A percentile compares a stretch with the other conserved stretches of the same genome.
phyloP scores from a whole-genome alignment of 2,888 invertebrate genomes.

The Dynastes hyllus region DNA sequence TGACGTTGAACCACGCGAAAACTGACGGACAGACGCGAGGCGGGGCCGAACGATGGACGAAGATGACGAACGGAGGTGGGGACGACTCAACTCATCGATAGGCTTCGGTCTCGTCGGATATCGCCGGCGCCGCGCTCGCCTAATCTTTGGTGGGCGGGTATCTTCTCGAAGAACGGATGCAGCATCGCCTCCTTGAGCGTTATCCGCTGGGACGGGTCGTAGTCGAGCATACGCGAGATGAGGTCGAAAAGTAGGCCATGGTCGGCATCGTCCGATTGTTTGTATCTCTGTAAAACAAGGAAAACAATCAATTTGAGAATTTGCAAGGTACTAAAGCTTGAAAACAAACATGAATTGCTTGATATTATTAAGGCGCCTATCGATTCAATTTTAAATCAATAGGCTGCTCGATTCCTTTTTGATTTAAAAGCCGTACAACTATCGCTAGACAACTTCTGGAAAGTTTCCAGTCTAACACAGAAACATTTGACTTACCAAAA shows the following conservation, averaged over 20 bases:
- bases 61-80: background rate
- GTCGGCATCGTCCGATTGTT: slow-evolving; percentile 90
- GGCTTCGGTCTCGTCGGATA: slow-evolving; percentile 78
- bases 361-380: too few relatives aligned
- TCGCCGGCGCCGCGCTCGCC: slow-evolving; percentile 74
- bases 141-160: slow-evolving; percentile 85
- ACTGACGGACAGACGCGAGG: background rate
- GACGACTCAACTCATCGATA: slow-evolving; percentile 81
- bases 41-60: background rate
- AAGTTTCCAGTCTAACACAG: too few relatives aligned
- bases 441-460: too few relatives aligned
- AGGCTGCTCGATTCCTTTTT: too few relatives aligned
- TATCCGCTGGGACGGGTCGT: slow-evolving; percentile 94
- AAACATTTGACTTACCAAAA: slow-evolving; percentile 80
- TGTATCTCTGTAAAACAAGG: slow-evolving; percentile 83
- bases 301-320: slow-evolving; percentile 7
- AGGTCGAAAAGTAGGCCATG: slow-evolving; percentile 96
- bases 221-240: slow-evolving; percentile 96
- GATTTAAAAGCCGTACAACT: too few relatives aligned
- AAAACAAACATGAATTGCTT: too few relatives aligned
- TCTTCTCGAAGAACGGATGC: slow-evolving; percentile 94
- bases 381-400: too few relatives aligned
- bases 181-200: slow-evolving; percentile 89
- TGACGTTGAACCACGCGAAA: background rate
- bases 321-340: too few relatives aligned